Evolutionary conservation across 2,113 vertebrate genomes (phyloP).

Genomic region (Zosterops borbonicus): DNA sequence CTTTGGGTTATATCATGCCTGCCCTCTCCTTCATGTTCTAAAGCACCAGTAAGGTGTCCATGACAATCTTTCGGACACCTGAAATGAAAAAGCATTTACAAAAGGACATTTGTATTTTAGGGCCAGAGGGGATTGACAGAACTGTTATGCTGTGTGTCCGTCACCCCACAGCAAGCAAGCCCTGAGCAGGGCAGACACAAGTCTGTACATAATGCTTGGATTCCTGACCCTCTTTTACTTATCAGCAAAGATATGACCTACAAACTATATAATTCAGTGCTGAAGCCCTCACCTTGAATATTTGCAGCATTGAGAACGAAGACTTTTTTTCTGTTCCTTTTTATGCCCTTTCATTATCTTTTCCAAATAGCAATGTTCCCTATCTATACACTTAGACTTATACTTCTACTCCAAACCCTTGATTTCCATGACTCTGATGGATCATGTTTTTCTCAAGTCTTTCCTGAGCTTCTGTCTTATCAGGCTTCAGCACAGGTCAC

Average conservation of each 20-base stretch:
- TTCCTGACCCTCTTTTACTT: neutral
- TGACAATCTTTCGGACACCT: neutral
- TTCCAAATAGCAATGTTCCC: neutral
- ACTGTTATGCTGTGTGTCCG: rapidly evolving
- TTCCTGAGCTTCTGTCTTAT: constrained; percentile 30
- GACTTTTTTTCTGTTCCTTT: neutral
- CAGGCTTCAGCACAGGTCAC: constrained; percentile 17
- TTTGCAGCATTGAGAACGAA: neutral
- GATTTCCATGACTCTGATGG: neutral
- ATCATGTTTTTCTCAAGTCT: constrained; percentile 9
- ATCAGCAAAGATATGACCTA: neutral
- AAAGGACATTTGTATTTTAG: neutral
- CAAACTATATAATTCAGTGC: neutral
- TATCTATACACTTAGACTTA: neutral
- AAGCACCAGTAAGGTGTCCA: neutral
- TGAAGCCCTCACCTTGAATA: neutral
- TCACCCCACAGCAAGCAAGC: neutral
- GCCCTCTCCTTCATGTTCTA: neutral
- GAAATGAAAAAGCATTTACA: neutral
- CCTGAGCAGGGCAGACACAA: neutral
- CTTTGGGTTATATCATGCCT: neutral
- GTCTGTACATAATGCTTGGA: neutral
- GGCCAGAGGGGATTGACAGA: neutral
- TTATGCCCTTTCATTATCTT: neutral
- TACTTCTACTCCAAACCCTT: neutral